Percentiles rank a stretch among this genome's conserved stretches.
Evolutionary conservation across 2,888 invertebrate species (phyloP).

Genomic region (Chironomus tentans): DNA sequence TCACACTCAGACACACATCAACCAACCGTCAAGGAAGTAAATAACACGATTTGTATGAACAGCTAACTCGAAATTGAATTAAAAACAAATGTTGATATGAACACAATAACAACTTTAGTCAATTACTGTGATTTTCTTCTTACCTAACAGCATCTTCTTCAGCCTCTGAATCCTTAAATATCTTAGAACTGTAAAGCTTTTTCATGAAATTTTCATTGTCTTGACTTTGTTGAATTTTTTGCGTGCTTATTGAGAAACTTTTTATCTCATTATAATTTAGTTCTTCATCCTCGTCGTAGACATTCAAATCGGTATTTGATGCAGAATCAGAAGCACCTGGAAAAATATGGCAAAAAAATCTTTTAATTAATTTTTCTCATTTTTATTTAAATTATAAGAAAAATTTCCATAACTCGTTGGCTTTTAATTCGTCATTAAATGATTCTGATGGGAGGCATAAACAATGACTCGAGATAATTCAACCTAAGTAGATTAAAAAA

Average conservation of each 20-base stretch:
- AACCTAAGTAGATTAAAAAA: not conserved
- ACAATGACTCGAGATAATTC: not conserved
- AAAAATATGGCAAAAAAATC: not conserved
- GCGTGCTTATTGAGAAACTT: not conserved
- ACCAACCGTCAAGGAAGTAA: too few species aligned
- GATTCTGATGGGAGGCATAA: not conserved
- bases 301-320: not conserved
- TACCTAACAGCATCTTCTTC: not conserved
- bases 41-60: too few species aligned
- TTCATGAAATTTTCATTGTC: not conserved
- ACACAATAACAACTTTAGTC: not conserved
- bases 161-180: not conserved
- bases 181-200: not conserved
- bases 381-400: too few species aligned
- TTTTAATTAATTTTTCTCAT: too few species aligned
- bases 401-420: too few species aligned
- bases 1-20: too few species aligned
- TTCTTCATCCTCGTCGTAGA: not conserved
- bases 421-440: too few species aligned
- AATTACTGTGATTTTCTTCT: not conserved
- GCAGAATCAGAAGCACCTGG: not conserved
- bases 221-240: not conserved
- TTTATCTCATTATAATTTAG: not conserved
- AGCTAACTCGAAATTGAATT: too few species aligned
- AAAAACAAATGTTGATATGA: too few species aligned